Base-by-base conservation (phyloP, 2,888 invertebrate genomes). In the Chrysotoxum bicinctum region DNA sequence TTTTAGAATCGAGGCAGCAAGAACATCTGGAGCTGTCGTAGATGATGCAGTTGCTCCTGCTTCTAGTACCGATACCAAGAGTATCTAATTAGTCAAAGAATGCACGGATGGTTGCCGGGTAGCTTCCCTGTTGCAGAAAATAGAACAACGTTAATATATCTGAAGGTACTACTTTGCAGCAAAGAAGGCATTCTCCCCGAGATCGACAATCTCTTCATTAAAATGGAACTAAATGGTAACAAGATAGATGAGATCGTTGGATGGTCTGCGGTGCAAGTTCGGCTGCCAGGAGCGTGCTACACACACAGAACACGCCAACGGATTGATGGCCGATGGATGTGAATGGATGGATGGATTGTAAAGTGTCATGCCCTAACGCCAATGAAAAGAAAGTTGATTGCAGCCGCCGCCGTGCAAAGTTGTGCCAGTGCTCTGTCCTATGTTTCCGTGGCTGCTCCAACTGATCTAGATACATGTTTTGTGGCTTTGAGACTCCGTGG, bases 41-140 rank as follows among this genome's bases (percentile, higher is more conserved):
- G 16, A 4, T 50, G 23, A 40, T 45, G 30, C 21, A 48, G 50
- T 30, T 30, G 62, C 8, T 37, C 7, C 12, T 64, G 3, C 12
- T 45, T 6, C 14, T 12, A 8, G 1, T 52, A 16, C 32, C 19
- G 19, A 32, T 10, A 75, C 83, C 43, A 32, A 85, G 73, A 68
- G 76, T 85, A 85, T 85, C 81, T 85, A 85, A 85, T 85, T 85
- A 85, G 85, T 85, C 69, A 73, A 73, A 73, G 81, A 85, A 85
- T 81, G 81, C 76, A 85, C 50, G 81, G 81, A 69, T 74, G 76
- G 81, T 48, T 58, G 70, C 66, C 60, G 58, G 37, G 58, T 43
- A 72, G 68, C 62, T 85, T 81, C 81, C 85, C 72, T 81, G 69
- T 84, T 85, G 76, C 81, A 77, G 76, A 85, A 85, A 85, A 85